Conservation (phyloP, 2,113 vertebrate genomes). For the Athene noctua region DNA sequence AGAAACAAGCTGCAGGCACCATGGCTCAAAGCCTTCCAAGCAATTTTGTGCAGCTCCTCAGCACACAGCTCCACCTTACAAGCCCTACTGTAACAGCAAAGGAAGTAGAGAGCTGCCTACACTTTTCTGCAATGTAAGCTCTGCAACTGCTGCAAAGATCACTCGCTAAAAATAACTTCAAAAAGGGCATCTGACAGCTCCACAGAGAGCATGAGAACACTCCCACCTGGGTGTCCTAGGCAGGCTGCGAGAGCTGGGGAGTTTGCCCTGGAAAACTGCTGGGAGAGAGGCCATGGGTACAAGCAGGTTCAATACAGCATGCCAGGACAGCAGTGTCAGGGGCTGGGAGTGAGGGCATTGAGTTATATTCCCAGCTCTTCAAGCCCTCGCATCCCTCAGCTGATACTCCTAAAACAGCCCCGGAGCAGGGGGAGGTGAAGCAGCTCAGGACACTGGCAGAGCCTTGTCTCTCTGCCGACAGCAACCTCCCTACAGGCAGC, state of each 20-base stretch:
- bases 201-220: not conserved
- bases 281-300: not conserved
- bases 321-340: fast-evolving
- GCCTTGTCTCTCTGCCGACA: not conserved
- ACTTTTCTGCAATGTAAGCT: slow-evolving; percentile 41
- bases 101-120: slow-evolving; percentile 45
- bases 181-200: slow-evolving; percentile 55
- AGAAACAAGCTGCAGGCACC: not conserved
- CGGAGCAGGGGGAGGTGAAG: not conserved
- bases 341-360: not conserved
- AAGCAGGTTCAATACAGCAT: not conserved
- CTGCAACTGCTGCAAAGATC: slow-evolving; percentile 57
- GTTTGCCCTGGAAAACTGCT: not conserved
- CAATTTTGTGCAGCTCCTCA: not conserved
- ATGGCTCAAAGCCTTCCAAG: not conserved
- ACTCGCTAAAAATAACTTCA: slow-evolving; percentile 61
- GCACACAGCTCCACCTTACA: not conserved
- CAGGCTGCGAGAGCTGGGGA: not conserved
- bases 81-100: slow-evolving; percentile 16
- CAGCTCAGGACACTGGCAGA: not conserved
- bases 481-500: not conserved
- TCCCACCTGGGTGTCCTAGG: slow-evolving; percentile 35
- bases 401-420: not conserved
- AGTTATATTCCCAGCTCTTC: not conserved
- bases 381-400: not conserved